These are phyloP conservation scores for Caenorhabditis remanei DNA, from an alignment of 1,140 invertebrate species.

Conservation along the genomic window DNA sequence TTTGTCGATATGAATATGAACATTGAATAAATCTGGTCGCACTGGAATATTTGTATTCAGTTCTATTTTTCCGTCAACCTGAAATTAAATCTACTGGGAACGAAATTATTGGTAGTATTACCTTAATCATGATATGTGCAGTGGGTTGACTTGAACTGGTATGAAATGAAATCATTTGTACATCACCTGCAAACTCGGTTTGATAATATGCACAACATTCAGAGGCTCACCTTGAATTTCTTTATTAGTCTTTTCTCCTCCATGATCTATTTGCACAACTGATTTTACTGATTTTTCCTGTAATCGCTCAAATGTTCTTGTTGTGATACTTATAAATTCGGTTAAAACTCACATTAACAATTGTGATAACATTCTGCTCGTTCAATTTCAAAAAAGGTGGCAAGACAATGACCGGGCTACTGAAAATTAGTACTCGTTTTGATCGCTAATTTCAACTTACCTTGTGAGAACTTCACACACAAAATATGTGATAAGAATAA, in stretches of 20 bases:
- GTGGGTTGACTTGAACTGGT: neutral
- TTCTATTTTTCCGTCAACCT: slow-evolving; percentile 20
- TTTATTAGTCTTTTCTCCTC: slow-evolving; percentile 20
- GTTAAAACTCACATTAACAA: slow-evolving; percentile 27
- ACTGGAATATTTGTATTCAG: slow-evolving; percentile 8
- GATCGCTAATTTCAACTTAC: neutral
- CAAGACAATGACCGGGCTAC: slow-evolving; percentile 34
- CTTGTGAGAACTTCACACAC: neutral
- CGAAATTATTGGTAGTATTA: neutral
- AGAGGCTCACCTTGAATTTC: neutral
- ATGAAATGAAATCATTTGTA: neutral
- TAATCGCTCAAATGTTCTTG: neutral
- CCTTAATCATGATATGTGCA: slow-evolving; percentile 23
- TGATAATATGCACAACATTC: neutral
- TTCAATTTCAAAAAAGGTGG: slow-evolving; percentile 34
- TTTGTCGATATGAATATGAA: slow-evolving; percentile 49
- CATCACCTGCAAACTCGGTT: neutral
- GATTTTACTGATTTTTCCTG: slow-evolving; percentile 18
- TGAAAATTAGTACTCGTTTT: neutral
- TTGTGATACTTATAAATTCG: neutral
- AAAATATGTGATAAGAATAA: neutral
- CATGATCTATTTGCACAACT: slow-evolving; percentile 18
- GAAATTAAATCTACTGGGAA: neutral
- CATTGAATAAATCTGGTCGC: slow-evolving; percentile 23
- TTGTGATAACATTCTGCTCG: slow-evolving; percentile 42